phyloP scores from a whole-genome alignment of 2,888 invertebrate genomes.

The Dicranocentrus wangi region DNA sequence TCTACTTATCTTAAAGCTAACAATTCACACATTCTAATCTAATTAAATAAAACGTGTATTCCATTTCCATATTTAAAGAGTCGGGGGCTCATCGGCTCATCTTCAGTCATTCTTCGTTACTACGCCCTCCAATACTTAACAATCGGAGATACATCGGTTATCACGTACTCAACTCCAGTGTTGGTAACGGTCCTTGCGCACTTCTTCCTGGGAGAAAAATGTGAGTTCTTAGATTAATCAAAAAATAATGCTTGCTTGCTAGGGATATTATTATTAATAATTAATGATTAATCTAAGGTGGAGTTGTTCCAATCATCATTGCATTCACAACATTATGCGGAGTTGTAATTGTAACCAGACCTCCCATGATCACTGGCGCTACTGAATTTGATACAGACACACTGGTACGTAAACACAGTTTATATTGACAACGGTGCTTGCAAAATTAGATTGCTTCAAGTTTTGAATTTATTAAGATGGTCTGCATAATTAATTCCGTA shows the following conservation, averaged over 20 bases:
- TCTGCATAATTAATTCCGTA: no score
- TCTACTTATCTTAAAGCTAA: neutral
- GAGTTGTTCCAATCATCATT: constrained; percentile 69
- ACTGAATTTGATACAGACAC: constrained; percentile 67
- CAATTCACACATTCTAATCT: neutral
- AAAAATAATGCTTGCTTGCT: no score
- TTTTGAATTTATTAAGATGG: no score
- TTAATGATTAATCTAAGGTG: no score
- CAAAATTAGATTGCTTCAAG: no score
- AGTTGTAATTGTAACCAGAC: constrained; percentile 69
- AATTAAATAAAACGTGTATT: neutral
- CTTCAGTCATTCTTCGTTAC: constrained; percentile 69
- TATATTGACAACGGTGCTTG: no score
- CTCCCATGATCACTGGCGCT: constrained; percentile 69
- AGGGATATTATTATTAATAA: no score
- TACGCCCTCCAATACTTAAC: constrained; percentile 71
- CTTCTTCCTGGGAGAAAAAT: constrained; percentile 70
- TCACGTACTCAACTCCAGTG: constrained; percentile 70
- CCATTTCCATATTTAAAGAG: constrained; percentile 60
- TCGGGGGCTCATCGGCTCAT: constrained; percentile 70
- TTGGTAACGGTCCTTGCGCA: constrained; percentile 71
- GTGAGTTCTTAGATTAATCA: no score
- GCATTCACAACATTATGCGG: constrained; percentile 67
- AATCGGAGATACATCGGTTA: constrained; percentile 71
- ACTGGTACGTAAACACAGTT: constrained; percentile 67